Conservation (phyloP, 92 coral and sea anemone genomes). For the Desmophyllum pertusum region DNA sequence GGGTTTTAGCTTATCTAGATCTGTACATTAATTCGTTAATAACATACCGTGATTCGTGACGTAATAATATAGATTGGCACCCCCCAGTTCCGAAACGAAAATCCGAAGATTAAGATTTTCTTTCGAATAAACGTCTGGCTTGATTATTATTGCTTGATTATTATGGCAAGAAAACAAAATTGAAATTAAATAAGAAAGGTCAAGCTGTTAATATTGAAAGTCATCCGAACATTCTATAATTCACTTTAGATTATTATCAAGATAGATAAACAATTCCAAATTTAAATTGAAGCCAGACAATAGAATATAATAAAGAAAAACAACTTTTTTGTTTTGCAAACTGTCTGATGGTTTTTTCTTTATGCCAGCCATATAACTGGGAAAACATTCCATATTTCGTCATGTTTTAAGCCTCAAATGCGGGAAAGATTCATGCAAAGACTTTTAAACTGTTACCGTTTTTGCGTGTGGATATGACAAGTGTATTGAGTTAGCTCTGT, state of each 20-base stretch:
- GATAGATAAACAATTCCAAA: conserved; percentile 39
- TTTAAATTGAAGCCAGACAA: conserved; percentile 29
- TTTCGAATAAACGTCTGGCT: not conserved
- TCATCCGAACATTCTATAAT: conserved; percentile 24
- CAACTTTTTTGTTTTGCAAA: not conserved
- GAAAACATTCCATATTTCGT: not conserved
- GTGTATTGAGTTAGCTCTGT: conserved; percentile 11
- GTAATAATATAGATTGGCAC: no score
- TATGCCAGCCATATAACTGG: not conserved
- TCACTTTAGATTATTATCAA: conserved; percentile 17
- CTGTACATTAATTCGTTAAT: not conserved
- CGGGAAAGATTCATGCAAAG: not conserved
- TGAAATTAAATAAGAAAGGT: not conserved
- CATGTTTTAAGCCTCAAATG: not conserved
- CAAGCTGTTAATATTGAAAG: conserved; percentile 21
- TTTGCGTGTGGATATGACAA: conserved; percentile 21
- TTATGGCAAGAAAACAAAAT: not conserved
- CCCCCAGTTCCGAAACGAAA: no score
- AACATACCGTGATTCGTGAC: no score
- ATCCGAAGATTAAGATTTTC: not conserved
- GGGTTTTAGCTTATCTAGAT: conserved; percentile 12
- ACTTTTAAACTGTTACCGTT: not conserved
- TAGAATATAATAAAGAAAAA: conserved; percentile 19
- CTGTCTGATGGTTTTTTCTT: not conserved
- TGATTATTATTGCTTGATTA: not conserved